Percentiles rank a stretch among this genome's conserved stretches.
Conservation (phyloP, 2,888 invertebrate species). For the Bembecia ichneumoniformis region DNA sequence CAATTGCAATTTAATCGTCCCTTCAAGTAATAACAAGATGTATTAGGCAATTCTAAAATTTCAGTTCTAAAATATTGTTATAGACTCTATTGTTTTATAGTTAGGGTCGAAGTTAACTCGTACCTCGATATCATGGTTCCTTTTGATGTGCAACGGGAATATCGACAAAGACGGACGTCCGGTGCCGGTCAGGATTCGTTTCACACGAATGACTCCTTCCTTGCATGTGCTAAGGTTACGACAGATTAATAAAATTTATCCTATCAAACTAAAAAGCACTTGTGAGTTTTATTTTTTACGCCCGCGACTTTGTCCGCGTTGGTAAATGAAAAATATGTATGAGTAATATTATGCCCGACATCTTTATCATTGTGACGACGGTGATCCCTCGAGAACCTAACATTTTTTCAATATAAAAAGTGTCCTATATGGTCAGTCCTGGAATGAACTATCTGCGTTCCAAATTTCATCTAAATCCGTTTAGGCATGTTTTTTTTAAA, state of each 20-base stretch:
- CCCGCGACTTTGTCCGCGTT: no score
- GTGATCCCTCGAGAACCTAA: no score
- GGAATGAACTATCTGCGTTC: no score
- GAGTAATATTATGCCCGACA: no score
- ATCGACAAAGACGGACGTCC: constrained; percentile 72
- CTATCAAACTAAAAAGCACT: no score
- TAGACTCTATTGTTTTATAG: constrained; percentile 21
- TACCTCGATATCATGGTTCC: constrained; percentile 36
- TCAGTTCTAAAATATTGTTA: constrained; percentile 14
- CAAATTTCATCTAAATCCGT: no score
- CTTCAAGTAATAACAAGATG: constrained; percentile 52
- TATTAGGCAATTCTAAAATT: constrained; percentile 45
- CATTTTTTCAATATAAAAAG: no score
- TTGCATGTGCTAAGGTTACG: constrained; percentile 18
- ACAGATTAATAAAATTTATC: constrained; percentile 14
- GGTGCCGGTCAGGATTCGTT: constrained; percentile 72
- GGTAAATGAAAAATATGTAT: no score
- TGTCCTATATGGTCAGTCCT: no score
- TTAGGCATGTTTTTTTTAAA: no score
- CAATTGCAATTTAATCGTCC: constrained; percentile 58
- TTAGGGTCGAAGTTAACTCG: constrained; percentile 42
- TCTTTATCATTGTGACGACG: no score
- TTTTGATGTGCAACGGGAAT: constrained; percentile 70
- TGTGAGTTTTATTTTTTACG: no score
- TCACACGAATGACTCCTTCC: constrained; percentile 49